These are phyloP conservation scores for Onthophagus sagittarius DNA, from an alignment of 2,888 invertebrate species.

Conservation along the genomic window DNA sequence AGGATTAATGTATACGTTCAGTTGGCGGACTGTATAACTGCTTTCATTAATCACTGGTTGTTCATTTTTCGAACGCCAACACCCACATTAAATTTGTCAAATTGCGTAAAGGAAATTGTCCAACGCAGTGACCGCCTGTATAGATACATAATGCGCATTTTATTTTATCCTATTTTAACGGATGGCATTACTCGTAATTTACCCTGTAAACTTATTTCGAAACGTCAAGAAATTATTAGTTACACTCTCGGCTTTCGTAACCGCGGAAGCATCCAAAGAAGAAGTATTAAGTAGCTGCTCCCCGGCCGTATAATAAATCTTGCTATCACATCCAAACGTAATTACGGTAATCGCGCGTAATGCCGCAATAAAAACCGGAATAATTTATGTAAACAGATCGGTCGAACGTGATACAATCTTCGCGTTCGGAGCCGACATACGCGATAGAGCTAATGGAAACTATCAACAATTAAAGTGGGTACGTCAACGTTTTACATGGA, in stretches of 20 bases:
- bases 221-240: background rate
- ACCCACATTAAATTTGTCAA: constrained; percentile 18
- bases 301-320: background rate
- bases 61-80: constrained; percentile 4
- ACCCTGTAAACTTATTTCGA: background rate
- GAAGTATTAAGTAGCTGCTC: background rate
- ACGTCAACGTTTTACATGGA: background rate
- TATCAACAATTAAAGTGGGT: background rate
- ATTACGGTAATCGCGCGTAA: background rate
- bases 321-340: background rate
- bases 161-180: background rate
- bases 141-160: background rate
- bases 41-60: background rate
- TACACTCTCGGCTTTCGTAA: background rate
- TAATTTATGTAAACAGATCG: background rate
- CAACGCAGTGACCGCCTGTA: background rate
- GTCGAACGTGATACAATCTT: background rate
- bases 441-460: background rate
- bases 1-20: background rate
- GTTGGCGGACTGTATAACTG: constrained; percentile 5
- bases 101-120: constrained; percentile 9
- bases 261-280: background rate
- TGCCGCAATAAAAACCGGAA: background rate
- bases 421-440: background rate
- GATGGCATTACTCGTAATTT: background rate